A percentile compares a stretch with the other conserved stretches of the same genome.
phyloP scores from a whole-genome alignment of 1,140 invertebrate genomes.

The Leucophenga varia region DNA sequence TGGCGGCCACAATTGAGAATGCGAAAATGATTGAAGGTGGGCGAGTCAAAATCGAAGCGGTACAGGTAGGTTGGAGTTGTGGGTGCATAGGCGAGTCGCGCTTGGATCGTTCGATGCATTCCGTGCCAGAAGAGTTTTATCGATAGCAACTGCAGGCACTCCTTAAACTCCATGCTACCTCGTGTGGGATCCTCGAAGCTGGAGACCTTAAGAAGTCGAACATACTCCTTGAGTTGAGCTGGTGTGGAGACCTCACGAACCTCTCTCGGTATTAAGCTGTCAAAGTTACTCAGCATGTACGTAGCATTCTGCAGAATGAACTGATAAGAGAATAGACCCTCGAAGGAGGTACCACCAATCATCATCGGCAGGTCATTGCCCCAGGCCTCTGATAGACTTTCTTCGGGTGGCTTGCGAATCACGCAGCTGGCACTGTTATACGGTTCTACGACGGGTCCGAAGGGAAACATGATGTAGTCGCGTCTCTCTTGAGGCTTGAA shows the following conservation, averaged over 20 bases:
- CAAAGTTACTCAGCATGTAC: constrained; percentile 29
- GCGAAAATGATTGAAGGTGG: constrained; percentile 35
- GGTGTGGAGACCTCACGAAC: constrained; percentile 9
- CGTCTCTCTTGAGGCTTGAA: constrained; percentile 21
- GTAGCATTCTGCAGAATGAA: constrained; percentile 18
- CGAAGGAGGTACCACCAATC: constrained; percentile 32
- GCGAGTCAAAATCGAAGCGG: constrained; percentile 55
- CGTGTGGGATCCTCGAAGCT: constrained; percentile 28
- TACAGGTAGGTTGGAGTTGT: constrained; percentile 56
- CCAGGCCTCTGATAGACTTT: constrained; percentile 26
- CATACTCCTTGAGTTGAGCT: constrained; percentile 23
- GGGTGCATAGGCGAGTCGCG: constrained; percentile 34
- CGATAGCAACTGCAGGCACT: constrained; percentile 34
- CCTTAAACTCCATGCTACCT: constrained; percentile 26
- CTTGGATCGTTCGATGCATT: constrained; percentile 38
- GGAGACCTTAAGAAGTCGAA: constrained; percentile 24
- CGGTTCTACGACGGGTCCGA: constrained; percentile 36
- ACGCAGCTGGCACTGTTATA: constrained; percentile 17
- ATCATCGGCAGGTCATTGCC: constrained; percentile 39
- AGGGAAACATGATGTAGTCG: constrained; percentile 15
- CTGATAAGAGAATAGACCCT: constrained; percentile 30
- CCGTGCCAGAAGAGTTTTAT: constrained; percentile 49
- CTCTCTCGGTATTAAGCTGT: constrained; percentile 25
- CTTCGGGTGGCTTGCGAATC: constrained; percentile 22
- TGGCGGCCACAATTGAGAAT: constrained; percentile 19